Conservation (phyloP, 2,797 vertebrate genomes). For the Brachymystax lenok region DNA sequence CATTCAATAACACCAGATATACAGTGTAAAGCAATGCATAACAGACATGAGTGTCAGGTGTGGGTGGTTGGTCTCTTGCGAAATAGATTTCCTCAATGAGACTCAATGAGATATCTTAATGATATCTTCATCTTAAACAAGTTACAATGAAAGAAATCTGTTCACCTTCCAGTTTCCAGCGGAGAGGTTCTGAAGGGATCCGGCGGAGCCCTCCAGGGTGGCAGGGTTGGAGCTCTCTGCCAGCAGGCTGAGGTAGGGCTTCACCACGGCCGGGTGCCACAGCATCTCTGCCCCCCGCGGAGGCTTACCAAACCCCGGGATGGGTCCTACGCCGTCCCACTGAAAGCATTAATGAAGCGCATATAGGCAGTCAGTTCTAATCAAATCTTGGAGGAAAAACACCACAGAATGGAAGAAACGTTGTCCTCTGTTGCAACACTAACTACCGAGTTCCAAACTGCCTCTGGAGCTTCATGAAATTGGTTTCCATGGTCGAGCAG, state of each 20-base stretch:
- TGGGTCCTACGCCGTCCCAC: constrained; percentile 93
- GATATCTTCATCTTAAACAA: too few relatives aligned
- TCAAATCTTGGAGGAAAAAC: background rate
- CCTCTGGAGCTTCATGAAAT: too few relatives aligned
- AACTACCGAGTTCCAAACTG: too few relatives aligned
- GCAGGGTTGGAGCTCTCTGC: constrained; percentile 98
- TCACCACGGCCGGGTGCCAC: constrained; percentile 96
- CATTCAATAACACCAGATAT: too few relatives aligned
- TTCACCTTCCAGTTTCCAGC: constrained; percentile 96
- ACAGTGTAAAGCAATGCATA: too few relatives aligned
- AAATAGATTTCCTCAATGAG: too few relatives aligned
- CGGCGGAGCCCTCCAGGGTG: constrained; percentile 94
- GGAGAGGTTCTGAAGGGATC: constrained; percentile 95
- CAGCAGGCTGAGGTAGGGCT: constrained; percentile 94
- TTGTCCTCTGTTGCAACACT: too few relatives aligned
- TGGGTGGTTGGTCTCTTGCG: too few relatives aligned
- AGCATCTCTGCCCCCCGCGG: constrained; percentile 94
- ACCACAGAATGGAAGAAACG: background rate
- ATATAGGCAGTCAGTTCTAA: background rate
- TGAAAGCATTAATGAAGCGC: constrained; percentile 48
- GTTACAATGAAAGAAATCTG: too few relatives aligned
- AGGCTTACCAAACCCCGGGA: constrained; percentile 89
- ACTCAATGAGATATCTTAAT: too few relatives aligned
- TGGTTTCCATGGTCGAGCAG: too few relatives aligned
- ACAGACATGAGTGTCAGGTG: too few relatives aligned